These are phyloP conservation scores for Pyrgus malvae DNA, from an alignment of 2,888 invertebrate species.

Conservation along the genomic window DNA sequence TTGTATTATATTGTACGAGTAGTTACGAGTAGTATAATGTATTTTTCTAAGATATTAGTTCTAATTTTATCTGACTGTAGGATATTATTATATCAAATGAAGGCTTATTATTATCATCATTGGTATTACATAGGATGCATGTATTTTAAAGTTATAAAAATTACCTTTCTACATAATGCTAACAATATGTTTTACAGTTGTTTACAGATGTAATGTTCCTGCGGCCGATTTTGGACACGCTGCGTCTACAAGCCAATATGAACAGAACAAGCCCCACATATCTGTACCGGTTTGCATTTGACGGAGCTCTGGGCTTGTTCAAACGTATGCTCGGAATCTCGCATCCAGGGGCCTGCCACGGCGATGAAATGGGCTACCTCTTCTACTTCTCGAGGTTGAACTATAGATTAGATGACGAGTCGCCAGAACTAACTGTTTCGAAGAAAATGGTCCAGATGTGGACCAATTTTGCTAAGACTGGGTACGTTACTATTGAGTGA, in stretches of 20 bases:
- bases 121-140: too few species aligned
- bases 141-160: too few species aligned
- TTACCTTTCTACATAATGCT: too few species aligned
- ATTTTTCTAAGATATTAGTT: too few species aligned
- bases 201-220: slow-evolving; percentile 85
- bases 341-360: slow-evolving; percentile 83
- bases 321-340: slow-evolving; percentile 83
- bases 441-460: slow-evolving; percentile 84
- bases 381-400: slow-evolving; percentile 85
- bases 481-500: slow-evolving; percentile 69
- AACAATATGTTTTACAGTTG: too few species aligned
- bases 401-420: slow-evolving; percentile 81
- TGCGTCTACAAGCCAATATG: slow-evolving; percentile 62
- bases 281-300: slow-evolving; percentile 83
- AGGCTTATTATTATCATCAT: too few species aligned
- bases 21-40: too few species aligned
- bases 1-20: too few species aligned
- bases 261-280: slow-evolving; percentile 79
- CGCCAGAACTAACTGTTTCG: slow-evolving; percentile 81
- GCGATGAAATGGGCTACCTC: slow-evolving; percentile 84
- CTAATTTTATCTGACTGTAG: too few species aligned
- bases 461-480: slow-evolving; percentile 85
- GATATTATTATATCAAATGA: too few species aligned
- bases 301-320: slow-evolving; percentile 83
- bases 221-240: slow-evolving; percentile 78